phyloP scores from a whole-genome alignment of 2,797 vertebrate species.

The Sebastes diploproa region DNA sequence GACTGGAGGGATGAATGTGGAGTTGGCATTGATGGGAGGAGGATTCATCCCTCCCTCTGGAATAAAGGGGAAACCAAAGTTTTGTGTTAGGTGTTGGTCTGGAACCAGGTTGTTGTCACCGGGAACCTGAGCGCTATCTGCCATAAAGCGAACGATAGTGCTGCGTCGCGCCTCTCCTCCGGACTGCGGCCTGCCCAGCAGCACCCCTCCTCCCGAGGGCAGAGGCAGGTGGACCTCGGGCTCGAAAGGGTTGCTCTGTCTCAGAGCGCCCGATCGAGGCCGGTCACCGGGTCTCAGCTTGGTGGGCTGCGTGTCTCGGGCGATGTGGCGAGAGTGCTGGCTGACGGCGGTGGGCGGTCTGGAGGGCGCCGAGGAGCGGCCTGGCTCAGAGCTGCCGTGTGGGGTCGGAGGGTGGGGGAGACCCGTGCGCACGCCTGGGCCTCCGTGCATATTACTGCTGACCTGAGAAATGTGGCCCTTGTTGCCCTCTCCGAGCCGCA shows the following conservation, averaged over 20 bases:
- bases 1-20: conserved; percentile 96
- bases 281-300: conserved; percentile 92
- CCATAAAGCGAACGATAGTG: conserved; percentile 95
- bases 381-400: conserved; percentile 90
- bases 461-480: conserved; percentile 93
- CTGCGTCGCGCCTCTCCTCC: conserved; percentile 87
- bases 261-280: conserved; percentile 87
- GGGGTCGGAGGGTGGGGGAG: conserved; percentile 88
- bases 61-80: conserved; percentile 97
- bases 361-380: conserved; percentile 86
- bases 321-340: conserved; percentile 91
- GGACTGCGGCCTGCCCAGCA: conserved; percentile 89
- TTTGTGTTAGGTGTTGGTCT: conserved; percentile 95
- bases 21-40: conserved; percentile 92
- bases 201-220: conserved; percentile 88
- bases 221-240: conserved; percentile 90
- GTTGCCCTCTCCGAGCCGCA: conserved; percentile 91
- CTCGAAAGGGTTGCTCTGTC: conserved; percentile 92
- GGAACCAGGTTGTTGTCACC: conserved; percentile 87
- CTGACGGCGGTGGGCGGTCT: conserved; percentile 87
- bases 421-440: conserved; percentile 82
- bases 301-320: conserved; percentile 85
- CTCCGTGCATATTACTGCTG: conserved; percentile 91
- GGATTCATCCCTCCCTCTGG: conserved; percentile 96
- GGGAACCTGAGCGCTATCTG: conserved; percentile 89